Evolutionary conservation across 2,113 vertebrate genomes (phyloP).

Genomic region (Eubucco bourcierii): DNA sequence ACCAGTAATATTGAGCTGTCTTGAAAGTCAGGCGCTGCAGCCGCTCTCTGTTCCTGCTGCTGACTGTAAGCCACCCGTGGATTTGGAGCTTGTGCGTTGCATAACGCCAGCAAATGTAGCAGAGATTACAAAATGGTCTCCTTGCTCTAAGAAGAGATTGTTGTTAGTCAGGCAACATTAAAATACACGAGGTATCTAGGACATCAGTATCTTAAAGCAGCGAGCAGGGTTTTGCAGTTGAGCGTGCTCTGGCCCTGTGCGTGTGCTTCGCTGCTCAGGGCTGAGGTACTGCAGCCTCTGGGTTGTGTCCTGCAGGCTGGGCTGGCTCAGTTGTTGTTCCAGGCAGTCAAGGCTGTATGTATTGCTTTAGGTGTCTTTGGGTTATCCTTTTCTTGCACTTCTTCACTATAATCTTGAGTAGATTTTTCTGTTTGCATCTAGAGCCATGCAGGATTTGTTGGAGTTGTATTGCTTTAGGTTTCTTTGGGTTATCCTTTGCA

Average conservation of each 20-base stretch:
- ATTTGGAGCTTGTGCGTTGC: slow-evolving; percentile 30
- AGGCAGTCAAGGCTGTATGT: not conserved
- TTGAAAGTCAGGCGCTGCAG: not conserved
- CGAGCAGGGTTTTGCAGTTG: not conserved
- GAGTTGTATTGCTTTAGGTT: not conserved
- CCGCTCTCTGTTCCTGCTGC: not conserved
- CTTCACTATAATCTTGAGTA: not conserved
- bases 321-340: not conserved
- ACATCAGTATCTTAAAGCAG: not conserved
- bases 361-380: not conserved
- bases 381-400: not conserved
- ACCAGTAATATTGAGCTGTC: not conserved
- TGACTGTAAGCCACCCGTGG: not conserved
- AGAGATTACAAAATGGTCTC: slow-evolving; percentile 39
- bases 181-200: not conserved
- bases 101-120: slow-evolving; percentile 25
- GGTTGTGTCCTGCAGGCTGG: fast-evolving
- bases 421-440: not conserved
- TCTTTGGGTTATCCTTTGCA: too few relatives aligned
- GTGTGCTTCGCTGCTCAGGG: not conserved
- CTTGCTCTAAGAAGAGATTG: slow-evolving; percentile 22
- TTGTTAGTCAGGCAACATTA: not conserved
- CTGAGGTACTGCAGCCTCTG: not conserved
- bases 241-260: not conserved
- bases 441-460: not conserved